A percentile compares a stretch with the other conserved stretches of the same genome.
phyloP scores from a whole-genome alignment of 2,113 vertebrate genomes.

The Sander lucioperca region DNA sequence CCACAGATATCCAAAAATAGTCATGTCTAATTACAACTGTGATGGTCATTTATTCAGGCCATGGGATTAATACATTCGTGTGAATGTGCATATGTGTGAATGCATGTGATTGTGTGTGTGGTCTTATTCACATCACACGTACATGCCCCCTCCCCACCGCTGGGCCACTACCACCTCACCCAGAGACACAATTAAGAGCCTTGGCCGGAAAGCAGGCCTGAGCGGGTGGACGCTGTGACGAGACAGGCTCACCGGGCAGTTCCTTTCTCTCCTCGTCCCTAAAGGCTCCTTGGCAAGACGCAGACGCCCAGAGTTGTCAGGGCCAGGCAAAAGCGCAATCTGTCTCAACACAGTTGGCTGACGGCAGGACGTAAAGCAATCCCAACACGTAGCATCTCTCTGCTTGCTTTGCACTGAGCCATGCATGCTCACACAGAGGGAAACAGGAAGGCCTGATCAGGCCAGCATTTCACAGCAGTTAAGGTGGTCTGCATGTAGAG shows the following conservation, averaged over 20 bases:
- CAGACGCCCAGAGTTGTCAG: slow-evolving; percentile 80
- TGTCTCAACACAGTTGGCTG: slow-evolving; percentile 78
- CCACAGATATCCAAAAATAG: slow-evolving; percentile 50
- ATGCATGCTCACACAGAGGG: slow-evolving; percentile 60
- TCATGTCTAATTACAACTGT: slow-evolving; percentile 58
- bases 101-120: slow-evolving; percentile 72
- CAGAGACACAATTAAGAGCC: slow-evolving; percentile 77
- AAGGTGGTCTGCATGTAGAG: slow-evolving; percentile 63
- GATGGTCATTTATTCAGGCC: slow-evolving; percentile 47
- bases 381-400: slow-evolving; percentile 72
- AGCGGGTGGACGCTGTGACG: slow-evolving; percentile 70
- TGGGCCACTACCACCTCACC: slow-evolving; percentile 67
- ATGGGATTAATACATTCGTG: slow-evolving; percentile 41
- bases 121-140: slow-evolving; percentile 76
- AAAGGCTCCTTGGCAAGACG: slow-evolving; percentile 75
- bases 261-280: slow-evolving; percentile 71
- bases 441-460: slow-evolving; percentile 67
- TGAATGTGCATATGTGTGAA: slow-evolving; percentile 47
- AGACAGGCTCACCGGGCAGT: slow-evolving; percentile 72
- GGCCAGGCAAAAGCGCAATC: slow-evolving; percentile 76
- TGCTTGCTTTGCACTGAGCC: slow-evolving; percentile 80
- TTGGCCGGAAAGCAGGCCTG: slow-evolving; percentile 62
- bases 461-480: slow-evolving; percentile 54
- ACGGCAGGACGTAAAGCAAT: slow-evolving; percentile 53
- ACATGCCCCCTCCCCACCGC: slow-evolving; percentile 33